Conservation (phyloP, 1,140 invertebrate species). For the Agrypnia vestita region DNA sequence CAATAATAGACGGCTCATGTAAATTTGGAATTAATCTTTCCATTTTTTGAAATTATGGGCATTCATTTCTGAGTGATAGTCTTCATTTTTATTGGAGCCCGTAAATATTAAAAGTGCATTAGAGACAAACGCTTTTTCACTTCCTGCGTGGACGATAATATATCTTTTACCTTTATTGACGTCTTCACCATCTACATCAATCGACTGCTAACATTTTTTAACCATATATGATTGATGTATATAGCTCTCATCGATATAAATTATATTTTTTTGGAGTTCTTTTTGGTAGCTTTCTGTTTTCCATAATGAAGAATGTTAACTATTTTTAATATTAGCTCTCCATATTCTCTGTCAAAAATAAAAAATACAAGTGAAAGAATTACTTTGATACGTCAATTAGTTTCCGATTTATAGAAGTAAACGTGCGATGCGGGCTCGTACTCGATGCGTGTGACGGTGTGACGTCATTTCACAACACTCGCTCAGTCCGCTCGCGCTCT, state of each 20-base stretch:
- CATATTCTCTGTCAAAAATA: no score
- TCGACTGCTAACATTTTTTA: conserved; percentile 53
- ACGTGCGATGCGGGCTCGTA: no score
- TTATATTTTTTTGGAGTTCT: conserved; percentile 55
- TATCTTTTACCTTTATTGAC: conserved; percentile 36
- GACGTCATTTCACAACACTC: no score
- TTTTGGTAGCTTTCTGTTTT: conserved; percentile 52
- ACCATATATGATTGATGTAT: conserved; percentile 55
- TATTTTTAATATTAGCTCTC: no score
- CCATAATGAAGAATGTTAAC: no score
- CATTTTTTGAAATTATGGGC: conserved; percentile 51
- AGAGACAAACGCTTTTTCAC: conserved; percentile 45
- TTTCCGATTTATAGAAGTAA: no score
- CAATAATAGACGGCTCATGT: conserved; percentile 43
- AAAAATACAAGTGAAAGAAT: no score
- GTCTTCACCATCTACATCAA: conserved; percentile 39
- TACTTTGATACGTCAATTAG: no score
- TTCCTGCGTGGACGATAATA: conserved; percentile 46
- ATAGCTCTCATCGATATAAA: conserved; percentile 57
- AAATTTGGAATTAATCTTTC: conserved; percentile 51
- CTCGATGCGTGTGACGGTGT: no score
- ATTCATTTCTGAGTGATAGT: conserved; percentile 58
- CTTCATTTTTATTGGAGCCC: conserved; percentile 51
- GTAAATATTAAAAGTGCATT: conserved; percentile 55
- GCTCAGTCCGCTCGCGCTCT: no score